Base-by-base conservation (phyloP, 2,888 invertebrate species). In the Drosophila nr. perissopoda region DNA sequence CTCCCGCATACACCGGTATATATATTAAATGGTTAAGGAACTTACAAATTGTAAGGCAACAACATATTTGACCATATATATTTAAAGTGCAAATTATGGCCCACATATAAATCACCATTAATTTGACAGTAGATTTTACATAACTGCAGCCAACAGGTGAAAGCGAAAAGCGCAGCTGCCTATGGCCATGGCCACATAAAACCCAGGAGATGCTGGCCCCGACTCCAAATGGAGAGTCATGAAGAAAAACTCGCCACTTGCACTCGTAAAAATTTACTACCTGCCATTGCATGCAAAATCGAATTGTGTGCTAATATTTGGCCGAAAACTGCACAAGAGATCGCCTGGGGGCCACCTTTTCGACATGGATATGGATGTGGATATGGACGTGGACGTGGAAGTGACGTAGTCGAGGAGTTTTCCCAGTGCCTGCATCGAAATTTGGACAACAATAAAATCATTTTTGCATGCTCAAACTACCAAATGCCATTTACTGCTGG, bases 221-320 rank as follows among this genome's bases (percentile, higher is more conserved):
- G n/a, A 27, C 49, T 56, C 71, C 70, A 70, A 68, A 58, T 68
- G 66, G 63, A 29, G 67, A 65, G 68, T 65, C 66, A 57, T 73
- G 77, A 67, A 48, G 83, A 69, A 88, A 87, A 88, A 65, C 78
- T 83, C 78, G 74, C 78, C 89, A 88, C 78, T 86, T 81, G 87
- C 76, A 86, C 81, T 88, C 76, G 83, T 86, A 88, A 82, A 90
- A 88, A 73, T 84, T 84, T 81, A 89, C 74, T 73, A 74, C 68
- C 84, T 68, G 70, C 78, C 74, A 18, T 70, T 72, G 88, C 82
- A 87, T 86, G 90, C 86, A 90, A 90, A 88, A 87, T 90, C 78
- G 91, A 90, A 90, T 88, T 87, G 91, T 89, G 89, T 88, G 91
- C 89, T 88, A 90, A 88, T 88, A 88, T 88, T 89, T 89, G 89